Evolutionary conservation across 2,113 vertebrate species (phyloP).

Genomic region (Etia nguti): DNA sequence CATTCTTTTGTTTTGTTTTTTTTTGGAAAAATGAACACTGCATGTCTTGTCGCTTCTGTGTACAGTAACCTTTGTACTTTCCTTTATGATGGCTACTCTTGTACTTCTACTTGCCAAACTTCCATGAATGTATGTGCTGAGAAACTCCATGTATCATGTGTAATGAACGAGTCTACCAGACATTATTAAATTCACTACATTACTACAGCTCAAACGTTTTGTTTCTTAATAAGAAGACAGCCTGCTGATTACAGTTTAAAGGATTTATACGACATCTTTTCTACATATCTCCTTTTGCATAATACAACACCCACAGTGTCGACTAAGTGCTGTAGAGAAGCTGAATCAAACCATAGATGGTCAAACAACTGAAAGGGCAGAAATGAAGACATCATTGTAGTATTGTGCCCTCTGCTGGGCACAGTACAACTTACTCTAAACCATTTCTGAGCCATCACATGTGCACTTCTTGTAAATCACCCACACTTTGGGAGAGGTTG

Average conservation of each 20-base stretch:
- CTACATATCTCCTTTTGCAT: background rate
- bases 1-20: background rate
- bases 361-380: slow-evolving; percentile 25
- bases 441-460: background rate
- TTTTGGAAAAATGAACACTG: slow-evolving; percentile 40
- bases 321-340: slow-evolving; percentile 7
- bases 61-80: slow-evolving; percentile 46
- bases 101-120: slow-evolving; percentile 23
- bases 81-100: slow-evolving; percentile 34
- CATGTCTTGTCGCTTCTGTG: slow-evolving; percentile 51
- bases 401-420: slow-evolving; percentile 54
- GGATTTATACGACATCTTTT: background rate
- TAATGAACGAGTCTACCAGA: slow-evolving; percentile 42
- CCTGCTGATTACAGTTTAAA: background rate
- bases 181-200: slow-evolving; percentile 70
- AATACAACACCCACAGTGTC: too few species aligned
- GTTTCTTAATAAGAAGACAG: background rate
- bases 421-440: background rate
- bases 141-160: slow-evolving; percentile 42
- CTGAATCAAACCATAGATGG: slow-evolving; percentile 53
- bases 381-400: slow-evolving; percentile 8
- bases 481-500: background rate
- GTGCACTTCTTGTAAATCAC: background rate
- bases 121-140: slow-evolving; percentile 50
- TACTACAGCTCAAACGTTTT: slow-evolving; percentile 22